Percentiles rank a stretch among this genome's conserved stretches.
phyloP scores from a whole-genome alignment of 1,140 invertebrate genomes.

The Heterodera carotae region DNA sequence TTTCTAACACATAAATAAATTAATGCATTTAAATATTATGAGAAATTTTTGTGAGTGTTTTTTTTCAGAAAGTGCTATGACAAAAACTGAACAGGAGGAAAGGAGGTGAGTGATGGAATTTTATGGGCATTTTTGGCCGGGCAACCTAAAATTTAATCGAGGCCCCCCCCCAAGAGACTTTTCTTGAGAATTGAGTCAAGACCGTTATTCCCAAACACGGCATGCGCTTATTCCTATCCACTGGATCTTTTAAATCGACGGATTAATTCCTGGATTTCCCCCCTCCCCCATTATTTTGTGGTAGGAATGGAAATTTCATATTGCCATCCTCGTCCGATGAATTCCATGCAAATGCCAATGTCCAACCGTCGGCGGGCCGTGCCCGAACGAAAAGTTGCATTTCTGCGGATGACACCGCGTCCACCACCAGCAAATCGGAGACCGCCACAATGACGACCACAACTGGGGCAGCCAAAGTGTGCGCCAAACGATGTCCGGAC shows the following conservation, averaged over 20 bases:
- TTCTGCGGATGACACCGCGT: slow-evolving; percentile 2
- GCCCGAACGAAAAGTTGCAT: slow-evolving; percentile 21
- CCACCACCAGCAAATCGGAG: slow-evolving; percentile 18
- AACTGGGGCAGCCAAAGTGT: not conserved
- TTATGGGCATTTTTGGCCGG: no score
- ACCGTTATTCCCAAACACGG: no score
- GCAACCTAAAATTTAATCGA: no score
- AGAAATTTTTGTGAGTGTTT: not conserved
- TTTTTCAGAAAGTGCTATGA: slow-evolving; percentile 13
- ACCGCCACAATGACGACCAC: slow-evolving; percentile 13
- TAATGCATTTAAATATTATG: no score
- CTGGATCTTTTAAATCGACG: no score
- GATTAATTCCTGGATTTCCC: no score
- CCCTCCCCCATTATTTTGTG: not conserved
- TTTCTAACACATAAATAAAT: slow-evolving; percentile 1
- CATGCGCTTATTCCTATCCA: no score
- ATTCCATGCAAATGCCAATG: not conserved
- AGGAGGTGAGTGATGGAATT: not conserved
- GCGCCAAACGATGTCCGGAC: slow-evolving; percentile 43
- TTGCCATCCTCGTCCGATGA: not conserved
- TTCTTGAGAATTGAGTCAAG: no score
- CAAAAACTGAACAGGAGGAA: not conserved
- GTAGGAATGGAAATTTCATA: not conserved
- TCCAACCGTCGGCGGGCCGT: not conserved
- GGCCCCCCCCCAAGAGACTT: no score